Evolutionary conservation across 2,797 vertebrate genomes (phyloP).

Genomic region (Potorous gilbertii): DNA sequence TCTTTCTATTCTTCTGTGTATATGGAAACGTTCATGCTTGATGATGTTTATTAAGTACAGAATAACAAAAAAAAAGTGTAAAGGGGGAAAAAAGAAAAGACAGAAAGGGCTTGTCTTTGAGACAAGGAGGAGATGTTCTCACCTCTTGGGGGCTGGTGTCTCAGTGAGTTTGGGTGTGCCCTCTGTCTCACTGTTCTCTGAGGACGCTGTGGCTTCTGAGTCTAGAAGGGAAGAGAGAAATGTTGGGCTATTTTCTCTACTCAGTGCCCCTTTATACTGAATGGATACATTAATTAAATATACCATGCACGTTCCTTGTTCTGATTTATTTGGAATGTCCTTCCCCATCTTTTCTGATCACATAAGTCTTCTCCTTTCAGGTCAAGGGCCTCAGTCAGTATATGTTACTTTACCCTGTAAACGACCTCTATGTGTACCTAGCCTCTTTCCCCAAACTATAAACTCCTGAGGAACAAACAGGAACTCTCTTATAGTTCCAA

Average conservation of each 20-base stretch:
- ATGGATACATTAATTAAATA: neutral
- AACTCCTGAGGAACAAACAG: neutral
- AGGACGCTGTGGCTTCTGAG: constrained; percentile 94
- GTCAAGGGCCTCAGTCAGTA: neutral
- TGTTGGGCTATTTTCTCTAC: neutral
- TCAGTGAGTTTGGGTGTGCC: constrained; percentile 87
- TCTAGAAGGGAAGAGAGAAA: constrained; percentile 81
- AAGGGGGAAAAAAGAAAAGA: neutral
- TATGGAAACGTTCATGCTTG: neutral
- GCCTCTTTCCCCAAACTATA: neutral
- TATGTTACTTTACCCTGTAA: neutral
- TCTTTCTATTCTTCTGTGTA: neutral
- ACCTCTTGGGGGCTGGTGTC: constrained; percentile 90
- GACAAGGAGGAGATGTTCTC: constrained; percentile 68
- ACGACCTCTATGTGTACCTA: neutral
- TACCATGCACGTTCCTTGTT: neutral
- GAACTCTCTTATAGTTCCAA: neutral
- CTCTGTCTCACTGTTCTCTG: constrained; percentile 93
- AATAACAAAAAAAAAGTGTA: neutral
- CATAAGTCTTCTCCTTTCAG: neutral
- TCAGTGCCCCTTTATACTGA: neutral
- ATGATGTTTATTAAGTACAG: neutral
- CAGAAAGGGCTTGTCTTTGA: neutral
- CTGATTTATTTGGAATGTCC: neutral
- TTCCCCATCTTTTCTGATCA: neutral